Evolutionary conservation across 2,113 vertebrate species (phyloP).

Genomic region (Myodes glareolus): DNA sequence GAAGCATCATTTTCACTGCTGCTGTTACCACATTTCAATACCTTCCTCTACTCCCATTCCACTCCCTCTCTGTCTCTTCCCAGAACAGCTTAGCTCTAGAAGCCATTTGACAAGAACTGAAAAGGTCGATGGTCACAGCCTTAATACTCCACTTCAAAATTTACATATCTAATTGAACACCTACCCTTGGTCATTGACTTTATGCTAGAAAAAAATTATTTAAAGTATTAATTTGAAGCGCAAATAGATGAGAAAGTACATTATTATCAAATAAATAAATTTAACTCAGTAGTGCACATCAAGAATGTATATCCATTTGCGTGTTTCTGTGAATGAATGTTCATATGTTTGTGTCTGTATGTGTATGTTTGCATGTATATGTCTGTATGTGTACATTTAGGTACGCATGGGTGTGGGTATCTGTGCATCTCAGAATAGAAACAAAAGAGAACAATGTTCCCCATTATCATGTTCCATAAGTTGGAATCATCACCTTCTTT

Average conservation of each 20-base stretch:
- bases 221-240: neutral
- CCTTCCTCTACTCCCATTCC: neutral
- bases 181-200: neutral
- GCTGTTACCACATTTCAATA: neutral
- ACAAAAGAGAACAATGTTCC: neutral
- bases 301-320: neutral
- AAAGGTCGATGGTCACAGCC: neutral
- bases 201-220: neutral
- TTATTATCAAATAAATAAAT: neutral
- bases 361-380: neutral
- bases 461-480: neutral
- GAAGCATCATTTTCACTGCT: slow-evolving; percentile 7
- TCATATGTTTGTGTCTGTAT: neutral
- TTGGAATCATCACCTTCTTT: slow-evolving; percentile 30
- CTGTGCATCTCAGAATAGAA: neutral
- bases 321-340: neutral
- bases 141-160: neutral
- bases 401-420: neutral
- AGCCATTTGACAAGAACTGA: slow-evolving; percentile 3
- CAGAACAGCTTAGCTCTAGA: neutral
- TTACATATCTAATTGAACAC: neutral
- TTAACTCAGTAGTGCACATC: neutral
- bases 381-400: neutral
- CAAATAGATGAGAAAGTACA: slow-evolving; percentile 11
- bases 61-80: neutral